Conservation (phyloP, 2,797 vertebrate species). For the Cyprinella venusta region DNA sequence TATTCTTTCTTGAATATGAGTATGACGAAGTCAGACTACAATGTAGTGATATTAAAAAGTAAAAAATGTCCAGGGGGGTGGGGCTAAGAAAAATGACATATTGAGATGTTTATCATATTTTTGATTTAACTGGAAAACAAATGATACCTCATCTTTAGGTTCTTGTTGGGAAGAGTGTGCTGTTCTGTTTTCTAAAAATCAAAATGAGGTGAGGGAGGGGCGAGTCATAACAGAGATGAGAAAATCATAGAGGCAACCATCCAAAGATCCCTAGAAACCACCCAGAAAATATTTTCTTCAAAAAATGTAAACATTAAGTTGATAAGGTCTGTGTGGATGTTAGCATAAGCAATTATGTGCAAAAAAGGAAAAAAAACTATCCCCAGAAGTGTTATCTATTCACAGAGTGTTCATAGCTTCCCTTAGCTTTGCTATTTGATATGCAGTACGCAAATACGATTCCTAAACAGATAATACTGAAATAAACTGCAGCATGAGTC, state of each 20-base stretch:
- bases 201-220: neutral
- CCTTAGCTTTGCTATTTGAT: neutral
- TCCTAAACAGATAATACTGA: conserved; percentile 5
- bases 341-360: neutral
- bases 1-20: no score
- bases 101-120: neutral
- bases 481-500: conserved; percentile 26
- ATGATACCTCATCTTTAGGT: neutral
- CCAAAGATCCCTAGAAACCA: neutral
- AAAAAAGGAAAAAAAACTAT: no score
- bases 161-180: neutral
- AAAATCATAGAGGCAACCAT: neutral
- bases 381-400: neutral
- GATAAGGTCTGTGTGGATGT: neutral
- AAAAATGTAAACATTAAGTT: neutral
- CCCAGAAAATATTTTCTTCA: neutral
- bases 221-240: neutral
- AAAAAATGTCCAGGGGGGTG: no score
- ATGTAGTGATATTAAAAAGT: no score
- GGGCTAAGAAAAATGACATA: neutral
- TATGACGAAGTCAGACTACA: no score
- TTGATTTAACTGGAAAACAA: neutral
- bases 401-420: neutral
- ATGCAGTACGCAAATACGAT: neutral
- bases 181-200: neutral